Evolutionary conservation across 2,797 vertebrate genomes (phyloP).

Genomic region (Kryptopterus vitreolus): DNA sequence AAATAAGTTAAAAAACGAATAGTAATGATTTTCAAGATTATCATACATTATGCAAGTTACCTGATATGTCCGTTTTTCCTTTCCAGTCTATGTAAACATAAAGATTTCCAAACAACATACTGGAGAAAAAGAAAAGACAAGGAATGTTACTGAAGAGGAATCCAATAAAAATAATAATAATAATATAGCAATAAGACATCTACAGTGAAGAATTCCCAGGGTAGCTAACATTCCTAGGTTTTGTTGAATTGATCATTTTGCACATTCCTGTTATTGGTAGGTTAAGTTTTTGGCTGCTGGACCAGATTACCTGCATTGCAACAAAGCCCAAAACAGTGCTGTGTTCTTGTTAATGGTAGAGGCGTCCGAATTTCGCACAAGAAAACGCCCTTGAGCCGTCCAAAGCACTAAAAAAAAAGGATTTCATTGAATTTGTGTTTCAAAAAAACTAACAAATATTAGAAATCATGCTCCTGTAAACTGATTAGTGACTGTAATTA

Average conservation of each 20-base stretch:
- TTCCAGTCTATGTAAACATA: slow-evolving; percentile 82
- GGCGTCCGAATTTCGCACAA: slow-evolving; percentile 79
- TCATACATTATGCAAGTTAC: slow-evolving; percentile 55
- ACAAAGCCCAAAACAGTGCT: slow-evolving; percentile 79
- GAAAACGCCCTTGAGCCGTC: slow-evolving; percentile 80
- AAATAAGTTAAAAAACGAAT: not conserved
- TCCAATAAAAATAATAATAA: not conserved
- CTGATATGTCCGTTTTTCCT: slow-evolving; percentile 75
- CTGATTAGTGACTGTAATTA: slow-evolving; percentile 2
- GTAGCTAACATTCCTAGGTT: not conserved
- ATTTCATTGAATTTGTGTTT: slow-evolving; percentile 27
- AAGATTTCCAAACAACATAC: slow-evolving; percentile 83
- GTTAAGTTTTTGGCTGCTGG: not conserved
- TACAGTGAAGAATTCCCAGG: not conserved
- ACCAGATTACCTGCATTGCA: slow-evolving; percentile 77
- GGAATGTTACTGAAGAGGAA: slow-evolving; percentile 16
- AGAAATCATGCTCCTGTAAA: not conserved
- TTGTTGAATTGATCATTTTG: not conserved
- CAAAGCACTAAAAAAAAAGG: slow-evolving; percentile 70
- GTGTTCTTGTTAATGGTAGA: slow-evolving; percentile 82
- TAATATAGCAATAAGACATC: not conserved
- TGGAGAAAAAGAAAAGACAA: slow-evolving; percentile 56
- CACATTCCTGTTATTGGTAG: not conserved
- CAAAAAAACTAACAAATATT: slow-evolving; percentile 15
- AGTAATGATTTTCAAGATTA: slow-evolving; percentile 8